These are phyloP conservation scores for Hypotaenidia okinawae DNA, from an alignment of 2,797 vertebrate genomes.

Conservation along the genomic window DNA sequence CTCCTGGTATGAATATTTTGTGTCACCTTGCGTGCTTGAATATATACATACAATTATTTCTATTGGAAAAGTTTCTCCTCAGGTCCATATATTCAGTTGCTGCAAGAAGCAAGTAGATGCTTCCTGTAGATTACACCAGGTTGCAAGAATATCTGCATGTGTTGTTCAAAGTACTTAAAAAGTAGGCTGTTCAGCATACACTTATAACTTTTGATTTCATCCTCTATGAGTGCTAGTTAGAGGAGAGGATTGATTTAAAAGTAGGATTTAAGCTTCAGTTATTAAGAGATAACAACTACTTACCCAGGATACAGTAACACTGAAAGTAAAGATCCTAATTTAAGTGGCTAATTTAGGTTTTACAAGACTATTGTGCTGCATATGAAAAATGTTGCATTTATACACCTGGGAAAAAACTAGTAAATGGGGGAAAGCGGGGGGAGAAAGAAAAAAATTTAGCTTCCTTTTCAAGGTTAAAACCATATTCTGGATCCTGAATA, in stretches of 20 bases:
- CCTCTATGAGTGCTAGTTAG: neutral
- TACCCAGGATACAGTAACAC: neutral
- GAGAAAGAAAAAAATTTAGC: neutral
- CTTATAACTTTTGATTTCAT: neutral
- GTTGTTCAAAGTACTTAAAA: neutral
- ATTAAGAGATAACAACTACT: constrained; percentile 11
- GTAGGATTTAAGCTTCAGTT: constrained; percentile 1
- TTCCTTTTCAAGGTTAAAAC: neutral
- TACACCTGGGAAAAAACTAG: neutral
- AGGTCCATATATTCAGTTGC: neutral
- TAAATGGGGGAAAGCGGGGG: neutral
- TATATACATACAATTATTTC: neutral
- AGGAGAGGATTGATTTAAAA: neutral
- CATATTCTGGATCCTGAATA: neutral
- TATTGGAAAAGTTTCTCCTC: neutral
- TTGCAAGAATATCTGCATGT: neutral
- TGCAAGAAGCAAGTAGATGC: neutral
- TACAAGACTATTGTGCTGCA: neutral
- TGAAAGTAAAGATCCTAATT: constrained; percentile 32
- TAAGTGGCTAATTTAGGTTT: constrained; percentile 14
- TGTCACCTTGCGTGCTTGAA: neutral
- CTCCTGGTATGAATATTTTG: neutral
- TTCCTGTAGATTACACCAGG: neutral
- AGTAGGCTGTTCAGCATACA: neutral
- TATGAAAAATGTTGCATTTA: neutral